Conservation (phyloP, 1,140 invertebrate species). For the Orchesella cincta region DNA sequence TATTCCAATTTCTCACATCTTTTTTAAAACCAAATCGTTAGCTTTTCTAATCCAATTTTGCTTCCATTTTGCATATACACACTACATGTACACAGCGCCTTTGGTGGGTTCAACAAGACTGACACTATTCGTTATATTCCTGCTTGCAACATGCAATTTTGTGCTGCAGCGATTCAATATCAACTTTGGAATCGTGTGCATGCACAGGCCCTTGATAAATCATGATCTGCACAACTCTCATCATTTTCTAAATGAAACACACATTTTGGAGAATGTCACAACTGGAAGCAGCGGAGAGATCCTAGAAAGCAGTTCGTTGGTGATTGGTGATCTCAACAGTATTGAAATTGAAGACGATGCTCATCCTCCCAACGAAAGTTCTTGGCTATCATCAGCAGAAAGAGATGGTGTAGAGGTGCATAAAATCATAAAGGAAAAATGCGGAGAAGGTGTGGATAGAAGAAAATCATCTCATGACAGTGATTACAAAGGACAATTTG, state of each 20-base stretch:
- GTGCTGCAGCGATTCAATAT: conserved; percentile 52
- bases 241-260: background rate
- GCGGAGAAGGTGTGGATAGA: background rate
- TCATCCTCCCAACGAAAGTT: background rate
- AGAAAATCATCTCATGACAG: background rate
- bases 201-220: conserved; percentile 46
- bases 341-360: background rate
- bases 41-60: no score
- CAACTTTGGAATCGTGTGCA: conserved; percentile 54
- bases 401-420: no score
- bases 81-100: no score
- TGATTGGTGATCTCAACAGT: background rate
- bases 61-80: background rate
- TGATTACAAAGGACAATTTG: conserved; percentile 50
- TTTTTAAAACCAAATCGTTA: no score
- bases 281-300: background rate
- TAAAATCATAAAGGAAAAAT: no score
- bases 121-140: conserved; percentile 32
- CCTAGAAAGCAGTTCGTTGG: background rate
- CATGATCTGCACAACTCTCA: background rate
- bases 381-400: no score
- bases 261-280: background rate
- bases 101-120: conserved; percentile 33
- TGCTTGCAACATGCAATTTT: conserved; percentile 46
- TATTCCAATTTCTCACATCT: background rate